A percentile compares a stretch with the other conserved stretches of the same genome.
These are phyloP conservation scores for Imbricaverruca yamaguchii DNA, from an alignment of 2,888 invertebrate genomes.

Conservation along the genomic window DNA sequence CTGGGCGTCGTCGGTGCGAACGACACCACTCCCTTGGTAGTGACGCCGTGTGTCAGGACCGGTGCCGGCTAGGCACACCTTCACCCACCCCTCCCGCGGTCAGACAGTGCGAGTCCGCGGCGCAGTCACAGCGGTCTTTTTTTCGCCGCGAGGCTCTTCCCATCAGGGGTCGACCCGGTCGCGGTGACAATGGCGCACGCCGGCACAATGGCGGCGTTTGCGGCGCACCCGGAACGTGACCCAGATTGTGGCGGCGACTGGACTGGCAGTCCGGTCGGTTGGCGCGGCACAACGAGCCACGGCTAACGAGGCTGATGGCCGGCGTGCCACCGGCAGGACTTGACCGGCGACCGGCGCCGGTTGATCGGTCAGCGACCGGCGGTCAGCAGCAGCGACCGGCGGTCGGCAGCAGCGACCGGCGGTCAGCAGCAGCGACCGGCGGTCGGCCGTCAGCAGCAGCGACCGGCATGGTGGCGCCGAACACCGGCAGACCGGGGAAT, in stretches of 20 bases:
- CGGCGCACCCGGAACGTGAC: background rate
- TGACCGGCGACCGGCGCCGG: background rate
- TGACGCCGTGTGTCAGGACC: too few species aligned
- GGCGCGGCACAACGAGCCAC: background rate
- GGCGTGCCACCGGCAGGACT: background rate
- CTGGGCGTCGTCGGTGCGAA: too few species aligned
- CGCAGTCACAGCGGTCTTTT: too few species aligned
- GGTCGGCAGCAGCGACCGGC: background rate
- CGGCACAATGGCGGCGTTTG: background rate
- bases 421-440: background rate
- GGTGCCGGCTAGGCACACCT: too few species aligned
- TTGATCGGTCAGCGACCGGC: too few species aligned
- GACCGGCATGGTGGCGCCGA: background rate
- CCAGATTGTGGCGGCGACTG: background rate
- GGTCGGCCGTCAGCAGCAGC: background rate
- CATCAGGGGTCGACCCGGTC: too few species aligned
- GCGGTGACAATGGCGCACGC: too few species aligned
- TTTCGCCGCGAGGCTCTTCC: too few species aligned
- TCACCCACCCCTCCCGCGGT: too few species aligned
- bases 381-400: background rate
- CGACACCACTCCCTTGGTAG: too few species aligned
- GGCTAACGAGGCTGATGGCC: background rate
- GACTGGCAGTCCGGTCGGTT: background rate
- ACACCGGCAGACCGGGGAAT: too few species aligned
- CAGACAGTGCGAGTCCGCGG: too few species aligned